Evolutionary conservation across 2,797 vertebrate genomes (phyloP).

Genomic region (Acestrorhynchus altus): DNA sequence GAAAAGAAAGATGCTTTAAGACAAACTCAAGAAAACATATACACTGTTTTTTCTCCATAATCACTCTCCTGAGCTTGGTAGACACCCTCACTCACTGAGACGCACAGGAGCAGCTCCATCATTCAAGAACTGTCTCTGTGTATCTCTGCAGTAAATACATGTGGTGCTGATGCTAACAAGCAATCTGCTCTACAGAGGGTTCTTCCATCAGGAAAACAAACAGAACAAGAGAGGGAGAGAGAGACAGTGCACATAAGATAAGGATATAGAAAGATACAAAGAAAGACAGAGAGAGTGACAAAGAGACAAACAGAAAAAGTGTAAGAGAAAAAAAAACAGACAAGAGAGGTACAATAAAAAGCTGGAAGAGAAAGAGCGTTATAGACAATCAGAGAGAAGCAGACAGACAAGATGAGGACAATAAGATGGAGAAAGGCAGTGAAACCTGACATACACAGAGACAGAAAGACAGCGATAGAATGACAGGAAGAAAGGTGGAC

Average conservation of each 20-base stretch:
- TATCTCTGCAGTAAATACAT: constrained; percentile 49
- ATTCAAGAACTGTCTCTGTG: constrained; percentile 22
- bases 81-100: constrained; percentile 37
- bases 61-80: constrained; percentile 50
- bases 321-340: constrained; percentile 38
- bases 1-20: constrained; percentile 53
- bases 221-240: constrained; percentile 23
- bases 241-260: neutral
- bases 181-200: constrained; percentile 48
- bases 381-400: neutral
- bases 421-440: neutral
- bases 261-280: neutral
- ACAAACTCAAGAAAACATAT: constrained; percentile 6
- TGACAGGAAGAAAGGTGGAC: neutral
- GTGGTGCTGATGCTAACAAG: constrained; percentile 57
- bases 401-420: neutral
- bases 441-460: neutral
- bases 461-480: neutral
- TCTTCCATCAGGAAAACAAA: neutral
- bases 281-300: neutral
- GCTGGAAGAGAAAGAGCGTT: too few relatives aligned
- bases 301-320: neutral
- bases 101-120: constrained; percentile 31
- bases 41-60: constrained; percentile 25
- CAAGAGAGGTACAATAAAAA: neutral